phyloP scores from a whole-genome alignment of 2,888 invertebrate genomes.

The Eupelmus urozonus region DNA sequence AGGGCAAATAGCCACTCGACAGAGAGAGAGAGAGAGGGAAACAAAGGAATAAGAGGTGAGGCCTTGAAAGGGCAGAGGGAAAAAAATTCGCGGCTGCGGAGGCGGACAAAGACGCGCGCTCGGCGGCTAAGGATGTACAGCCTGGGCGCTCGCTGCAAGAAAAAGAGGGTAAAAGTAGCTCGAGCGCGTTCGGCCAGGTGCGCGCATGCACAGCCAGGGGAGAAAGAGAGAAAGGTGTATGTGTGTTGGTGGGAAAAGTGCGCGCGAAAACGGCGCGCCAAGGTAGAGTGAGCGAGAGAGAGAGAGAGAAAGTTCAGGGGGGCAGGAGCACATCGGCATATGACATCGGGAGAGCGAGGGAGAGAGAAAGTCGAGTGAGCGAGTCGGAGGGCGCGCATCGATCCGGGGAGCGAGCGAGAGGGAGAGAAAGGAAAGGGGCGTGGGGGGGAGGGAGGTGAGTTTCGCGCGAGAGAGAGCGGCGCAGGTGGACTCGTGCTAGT shows the following conservation, averaged over 20 bases:
- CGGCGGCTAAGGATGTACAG: background rate
- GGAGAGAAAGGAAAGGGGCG: no score
- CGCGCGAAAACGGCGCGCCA: conserved; percentile 14
- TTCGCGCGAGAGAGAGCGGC: background rate
- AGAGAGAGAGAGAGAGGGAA: background rate
- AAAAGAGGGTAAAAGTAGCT: background rate
- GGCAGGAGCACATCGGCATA: background rate
- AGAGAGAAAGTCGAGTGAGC: background rate
- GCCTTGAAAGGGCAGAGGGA: background rate
- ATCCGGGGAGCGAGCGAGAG: conserved; percentile 13
- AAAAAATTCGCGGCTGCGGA: no score
- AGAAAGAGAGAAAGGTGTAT: background rate
- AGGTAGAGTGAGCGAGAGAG: background rate
- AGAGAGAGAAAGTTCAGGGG: background rate
- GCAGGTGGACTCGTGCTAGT: background rate
- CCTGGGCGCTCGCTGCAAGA: background rate
- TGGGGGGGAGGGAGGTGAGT: background rate
- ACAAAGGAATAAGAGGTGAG: background rate
- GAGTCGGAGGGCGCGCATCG: background rate
- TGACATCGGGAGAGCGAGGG: background rate
- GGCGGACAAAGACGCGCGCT: background rate
- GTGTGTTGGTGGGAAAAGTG: conserved; percentile 15
- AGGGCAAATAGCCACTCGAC: no score
- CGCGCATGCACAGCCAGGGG: background rate
- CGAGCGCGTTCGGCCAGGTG: no score